phyloP scores from a whole-genome alignment of 2,797 vertebrate genomes.

The Chelonia mydas region DNA sequence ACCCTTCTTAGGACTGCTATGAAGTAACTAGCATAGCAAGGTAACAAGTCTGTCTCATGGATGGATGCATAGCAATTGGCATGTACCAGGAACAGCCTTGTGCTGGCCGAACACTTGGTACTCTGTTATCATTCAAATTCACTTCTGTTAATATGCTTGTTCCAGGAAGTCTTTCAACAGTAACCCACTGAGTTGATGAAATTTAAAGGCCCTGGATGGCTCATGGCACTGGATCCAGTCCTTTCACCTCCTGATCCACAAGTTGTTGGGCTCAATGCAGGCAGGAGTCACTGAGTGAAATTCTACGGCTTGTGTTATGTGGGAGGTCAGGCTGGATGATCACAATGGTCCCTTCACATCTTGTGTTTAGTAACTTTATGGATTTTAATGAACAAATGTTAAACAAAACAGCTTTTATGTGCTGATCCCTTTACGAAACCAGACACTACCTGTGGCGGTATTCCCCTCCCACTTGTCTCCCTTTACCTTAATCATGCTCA shows the following conservation, averaged over 20 bases:
- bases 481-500: not conserved
- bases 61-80: not conserved
- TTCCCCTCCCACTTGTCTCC: not conserved
- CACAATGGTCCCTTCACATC: not conserved
- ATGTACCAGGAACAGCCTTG: not conserved
- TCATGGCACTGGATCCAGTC: not conserved
- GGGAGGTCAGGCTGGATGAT: not conserved
- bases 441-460: not conserved
- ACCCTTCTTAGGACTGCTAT: not conserved
- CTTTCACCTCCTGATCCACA: not conserved
- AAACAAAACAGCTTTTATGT: not conserved
- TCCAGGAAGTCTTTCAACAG: not conserved
- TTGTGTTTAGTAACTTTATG: not conserved
- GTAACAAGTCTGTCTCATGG: not conserved
- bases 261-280: not conserved
- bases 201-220: not conserved
- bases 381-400: not conserved
- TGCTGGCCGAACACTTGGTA: not conserved
- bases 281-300: not conserved
- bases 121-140: not conserved
- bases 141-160: accelerated
- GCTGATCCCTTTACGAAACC: not conserved
- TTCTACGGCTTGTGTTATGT: not conserved
- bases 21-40: not conserved
- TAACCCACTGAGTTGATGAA: not conserved